Base-by-base conservation (phyloP, 23 tunicate genomes). In the Ascidia mentula region DNA sequence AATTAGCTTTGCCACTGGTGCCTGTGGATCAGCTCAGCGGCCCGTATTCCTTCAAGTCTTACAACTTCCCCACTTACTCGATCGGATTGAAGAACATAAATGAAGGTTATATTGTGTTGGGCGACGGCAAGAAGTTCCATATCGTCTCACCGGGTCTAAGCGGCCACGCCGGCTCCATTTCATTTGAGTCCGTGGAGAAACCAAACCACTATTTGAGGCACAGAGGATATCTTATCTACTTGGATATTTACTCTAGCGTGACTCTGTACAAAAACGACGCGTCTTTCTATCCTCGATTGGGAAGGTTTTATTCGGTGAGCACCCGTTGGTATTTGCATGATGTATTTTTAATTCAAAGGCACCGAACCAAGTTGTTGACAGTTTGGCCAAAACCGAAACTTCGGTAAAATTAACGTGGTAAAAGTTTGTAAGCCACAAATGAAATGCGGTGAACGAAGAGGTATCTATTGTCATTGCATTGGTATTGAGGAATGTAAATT, bases 121-220 rank as follows among this genome's bases (percentile, higher is more conserved):
- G 38, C 5, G 75, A 71, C 30, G 75, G 75, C 38, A 35, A 78
- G 18, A 40, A 35, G 24, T 78, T 78, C 35, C 31, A 5, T 32
- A 38, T 78, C 32, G 82, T 78, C 31, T 17, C 69, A 26, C 82
- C 82, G 15, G 82, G 82, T 30, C 60, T 78, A 30, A 78, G 32
- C 32, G 71, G 82, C 13, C 7, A 13, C 36, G 6, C 40, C 6
- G 82, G 71, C 32, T 7, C 71, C 15, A 73, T 78, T 3, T 78
- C 82, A 45, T 45, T 78, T 31, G 71, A 78, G 32, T 78, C 82
- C 30, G 82, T 37, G 4, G 60, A 45, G n/a, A 26, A 31, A 28
- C 82, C 82, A 0, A 38, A 18, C 7, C 39, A 45, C 34, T 78
- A 45, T 40, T 17, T 78, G 12, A 32, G 82, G 37, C 82, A 78